phyloP scores from a whole-genome alignment of 2,113 vertebrate genomes.

The Phrynosoma platyrhinos region DNA sequence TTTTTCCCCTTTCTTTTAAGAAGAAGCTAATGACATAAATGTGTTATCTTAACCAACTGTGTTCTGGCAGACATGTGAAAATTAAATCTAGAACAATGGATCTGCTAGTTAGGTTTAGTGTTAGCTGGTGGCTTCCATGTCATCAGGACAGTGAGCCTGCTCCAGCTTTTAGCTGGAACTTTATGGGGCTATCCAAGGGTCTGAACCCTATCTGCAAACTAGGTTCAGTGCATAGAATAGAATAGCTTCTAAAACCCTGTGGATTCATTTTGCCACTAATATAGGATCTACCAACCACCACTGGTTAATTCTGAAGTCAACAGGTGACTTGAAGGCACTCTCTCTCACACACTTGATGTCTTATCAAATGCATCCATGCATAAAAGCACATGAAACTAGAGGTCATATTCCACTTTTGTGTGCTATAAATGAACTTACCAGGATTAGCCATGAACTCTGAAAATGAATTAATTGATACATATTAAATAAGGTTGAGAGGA shows the following conservation, averaged over 20 bases:
- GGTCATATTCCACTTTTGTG: not conserved
- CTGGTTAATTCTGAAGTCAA: too few species aligned
- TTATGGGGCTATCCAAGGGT: too few species aligned
- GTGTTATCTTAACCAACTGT: constrained; percentile 43
- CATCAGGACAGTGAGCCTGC: too few species aligned
- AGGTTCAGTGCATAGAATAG: too few species aligned
- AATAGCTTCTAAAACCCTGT: too few species aligned
- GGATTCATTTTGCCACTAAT: too few species aligned
- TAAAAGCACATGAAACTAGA: not conserved
- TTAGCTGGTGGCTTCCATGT: too few species aligned
- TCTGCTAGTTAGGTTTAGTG: constrained; percentile 7
- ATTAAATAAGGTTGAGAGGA: constrained; percentile 40
- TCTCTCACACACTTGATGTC: not conserved
- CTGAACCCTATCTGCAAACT: too few species aligned
- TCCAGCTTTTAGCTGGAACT: too few species aligned
- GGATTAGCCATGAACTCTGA: not conserved
- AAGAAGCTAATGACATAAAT: constrained; percentile 54
- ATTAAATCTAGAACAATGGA: constrained; percentile 24
- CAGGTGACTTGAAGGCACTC: too few species aligned
- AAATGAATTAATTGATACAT: not conserved
- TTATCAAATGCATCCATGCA: not conserved
- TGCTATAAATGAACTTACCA: not conserved
- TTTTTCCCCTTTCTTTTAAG: constrained; percentile 47
- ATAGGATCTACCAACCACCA: too few species aligned
- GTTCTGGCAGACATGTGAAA: constrained; percentile 23